A percentile compares a stretch with the other conserved stretches of the same genome.
Evolutionary conservation across 2,888 invertebrate genomes (phyloP).

Genomic region (Arctia plantaginis): DNA sequence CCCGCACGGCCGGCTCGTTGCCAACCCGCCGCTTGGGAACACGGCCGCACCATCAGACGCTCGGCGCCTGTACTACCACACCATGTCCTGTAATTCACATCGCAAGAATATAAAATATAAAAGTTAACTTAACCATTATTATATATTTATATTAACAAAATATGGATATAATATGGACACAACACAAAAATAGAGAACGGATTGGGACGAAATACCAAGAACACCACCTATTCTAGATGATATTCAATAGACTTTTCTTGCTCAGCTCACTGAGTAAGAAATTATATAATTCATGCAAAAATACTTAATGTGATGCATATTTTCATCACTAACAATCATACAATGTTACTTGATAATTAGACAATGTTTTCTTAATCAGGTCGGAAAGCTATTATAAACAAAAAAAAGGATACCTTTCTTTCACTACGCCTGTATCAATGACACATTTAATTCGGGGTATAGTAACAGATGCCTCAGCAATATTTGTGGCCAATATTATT

Average conservation of each 20-base stretch:
- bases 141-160: too few relatives aligned
- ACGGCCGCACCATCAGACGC: constrained; percentile 91
- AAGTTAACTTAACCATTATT: too few relatives aligned
- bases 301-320: too few relatives aligned
- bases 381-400: background rate
- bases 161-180: too few relatives aligned
- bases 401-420: constrained; percentile 88
- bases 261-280: too few relatives aligned
- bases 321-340: too few relatives aligned
- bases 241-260: too few relatives aligned
- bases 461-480: constrained; percentile 99
- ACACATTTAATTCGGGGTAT: constrained; percentile 97
- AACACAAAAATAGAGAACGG: too few relatives aligned
- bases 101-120: background rate
- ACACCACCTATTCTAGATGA: too few relatives aligned
- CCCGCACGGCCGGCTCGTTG: constrained; percentile 97
- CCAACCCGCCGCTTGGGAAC: constrained; percentile 97
- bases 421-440: constrained; percentile 96
- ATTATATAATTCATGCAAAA: too few relatives aligned
- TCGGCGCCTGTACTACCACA: constrained; percentile 94
- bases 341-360: background rate
- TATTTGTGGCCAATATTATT: constrained; percentile 97
- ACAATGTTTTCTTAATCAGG: background rate
- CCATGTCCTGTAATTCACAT: constrained; percentile 86
- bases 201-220: too few relatives aligned